Base-by-base conservation (phyloP, 2,797 vertebrate species). In the Falco naumanni region DNA sequence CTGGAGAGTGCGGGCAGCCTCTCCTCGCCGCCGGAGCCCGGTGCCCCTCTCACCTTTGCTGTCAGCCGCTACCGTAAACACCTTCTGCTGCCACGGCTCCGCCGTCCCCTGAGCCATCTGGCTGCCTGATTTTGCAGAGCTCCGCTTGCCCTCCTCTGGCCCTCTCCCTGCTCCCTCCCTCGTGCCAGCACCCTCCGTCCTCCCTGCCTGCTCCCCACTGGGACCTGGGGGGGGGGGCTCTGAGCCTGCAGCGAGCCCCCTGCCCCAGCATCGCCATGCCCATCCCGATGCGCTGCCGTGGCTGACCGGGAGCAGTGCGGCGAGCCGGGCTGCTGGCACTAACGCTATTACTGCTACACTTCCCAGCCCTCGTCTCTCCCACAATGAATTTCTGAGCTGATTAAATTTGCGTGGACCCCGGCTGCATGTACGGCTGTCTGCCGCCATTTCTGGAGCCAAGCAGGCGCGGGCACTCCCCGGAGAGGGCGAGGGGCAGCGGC, bases 371-470 rank as follows among this genome's bases (percentile, higher is more conserved):
- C 9, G 4, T 39, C 93, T 94, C 88, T 60, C 82, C 13, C 11
- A 6, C 65, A 0, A 69, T 28, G 80, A 76, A 89, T 89, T 95
- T 90, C 80, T 82, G 80, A 79, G 57, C 80, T 96, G 96, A 97
- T 97, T 96, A 1, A n/a, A 96, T 97, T 96, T 96, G 86, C 1
- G 8, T 0, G 3, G 89, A 13, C 50, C 85, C 34, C 33, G 20
- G 48, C 70, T 6, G 6, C 3, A 7, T 47, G 14, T 25, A 41
- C 33, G 63, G 57, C 90, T 25, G 84, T 51, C 95, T 83, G 95
- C 80, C 60, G 87, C 95, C 90, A 33, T 26, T 74, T 76, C 31
- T 0, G 20, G 56, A 75, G 95, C 88, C 31, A 0, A 21, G 21
- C 21, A 13, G 84, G 70, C n/a, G 3, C 47, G 16, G 78, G 80